Conservation (phyloP, 1,140 invertebrate species). For the Leguminivora glycinivorella region DNA sequence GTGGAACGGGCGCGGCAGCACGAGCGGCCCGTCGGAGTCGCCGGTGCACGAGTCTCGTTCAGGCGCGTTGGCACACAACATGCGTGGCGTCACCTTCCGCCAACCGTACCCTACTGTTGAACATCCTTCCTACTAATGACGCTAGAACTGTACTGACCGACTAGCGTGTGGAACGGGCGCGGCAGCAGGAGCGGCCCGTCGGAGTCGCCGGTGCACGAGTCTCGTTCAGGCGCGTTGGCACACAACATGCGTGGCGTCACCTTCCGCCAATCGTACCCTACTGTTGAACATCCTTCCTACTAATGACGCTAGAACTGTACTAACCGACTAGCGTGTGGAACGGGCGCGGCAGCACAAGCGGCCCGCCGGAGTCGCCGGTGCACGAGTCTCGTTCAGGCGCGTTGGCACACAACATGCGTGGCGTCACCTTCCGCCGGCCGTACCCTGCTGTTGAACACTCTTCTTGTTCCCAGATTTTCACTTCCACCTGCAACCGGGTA, state of each 20-base stretch:
- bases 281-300: too few species aligned
- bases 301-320: conserved; percentile 33
- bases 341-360: conserved; percentile 61
- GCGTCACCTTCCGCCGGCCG: conserved; percentile 79
- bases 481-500: conserved; percentile 56
- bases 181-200: conserved; percentile 68
- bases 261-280: too few species aligned
- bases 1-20: too few species aligned
- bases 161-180: conserved; percentile 64
- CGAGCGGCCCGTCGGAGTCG: too few species aligned
- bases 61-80: too few species aligned
- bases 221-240: conserved; percentile 84
- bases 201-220: conserved; percentile 84
- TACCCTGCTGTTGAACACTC: conserved; percentile 70
- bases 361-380: conserved; percentile 78
- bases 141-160: conserved; percentile 52
- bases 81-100: too few species aligned
- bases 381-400: conserved; percentile 87
- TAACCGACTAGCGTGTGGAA: conserved; percentile 70
- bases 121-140: too few species aligned
- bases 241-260: conserved; percentile 91
- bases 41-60: too few species aligned
- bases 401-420: conserved; percentile 88
- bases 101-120: too few species aligned
- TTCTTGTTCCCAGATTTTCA: conserved; percentile 70